Conservation (phyloP, 2,888 invertebrate species). For the Drosophila anomalipes region DNA sequence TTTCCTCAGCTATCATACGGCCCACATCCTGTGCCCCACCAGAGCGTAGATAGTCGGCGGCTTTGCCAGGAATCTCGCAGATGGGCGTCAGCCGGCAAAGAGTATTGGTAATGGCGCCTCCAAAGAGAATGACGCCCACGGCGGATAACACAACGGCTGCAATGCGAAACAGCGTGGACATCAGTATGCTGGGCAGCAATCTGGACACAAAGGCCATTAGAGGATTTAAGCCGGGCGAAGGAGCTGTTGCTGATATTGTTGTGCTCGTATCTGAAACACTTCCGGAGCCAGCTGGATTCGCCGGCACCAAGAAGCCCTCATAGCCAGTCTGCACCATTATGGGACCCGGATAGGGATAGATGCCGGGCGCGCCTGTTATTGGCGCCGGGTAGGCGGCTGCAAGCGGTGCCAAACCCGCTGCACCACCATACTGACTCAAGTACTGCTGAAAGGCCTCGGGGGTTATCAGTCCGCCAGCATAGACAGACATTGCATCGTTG, state of each 20-base stretch:
- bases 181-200: conserved; percentile 76
- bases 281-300: conserved; percentile 33
- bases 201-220: conserved; percentile 67
- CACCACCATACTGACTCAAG: conserved; percentile 80
- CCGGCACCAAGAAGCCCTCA: conserved; percentile 85
- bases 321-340: conserved; percentile 85
- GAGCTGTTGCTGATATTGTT: conserved; percentile 28
- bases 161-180: conserved; percentile 85
- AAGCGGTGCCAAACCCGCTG: conserved; percentile 63
- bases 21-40: conserved; percentile 80
- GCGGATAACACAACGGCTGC: conserved; percentile 85
- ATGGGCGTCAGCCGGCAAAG: conserved; percentile 87
- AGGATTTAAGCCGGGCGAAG: conserved; percentile 40
- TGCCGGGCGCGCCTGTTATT: conserved; percentile 52
- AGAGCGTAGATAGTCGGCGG: conserved; percentile 77
- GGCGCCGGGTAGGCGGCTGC: conserved; percentile 68
- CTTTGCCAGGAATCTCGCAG: conserved; percentile 86
- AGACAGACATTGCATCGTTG: conserved; percentile 78
- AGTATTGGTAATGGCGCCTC: conserved; percentile 86
- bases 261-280: conserved; percentile 43
- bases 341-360: conserved; percentile 80
- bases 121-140: conserved; percentile 85
- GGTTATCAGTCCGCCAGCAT: conserved; percentile 78
- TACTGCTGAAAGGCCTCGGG: conserved; percentile 84
- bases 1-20: conserved; percentile 83